phyloP scores from a whole-genome alignment of 2,113 vertebrate genomes.

The Manacus vitellinus region DNA sequence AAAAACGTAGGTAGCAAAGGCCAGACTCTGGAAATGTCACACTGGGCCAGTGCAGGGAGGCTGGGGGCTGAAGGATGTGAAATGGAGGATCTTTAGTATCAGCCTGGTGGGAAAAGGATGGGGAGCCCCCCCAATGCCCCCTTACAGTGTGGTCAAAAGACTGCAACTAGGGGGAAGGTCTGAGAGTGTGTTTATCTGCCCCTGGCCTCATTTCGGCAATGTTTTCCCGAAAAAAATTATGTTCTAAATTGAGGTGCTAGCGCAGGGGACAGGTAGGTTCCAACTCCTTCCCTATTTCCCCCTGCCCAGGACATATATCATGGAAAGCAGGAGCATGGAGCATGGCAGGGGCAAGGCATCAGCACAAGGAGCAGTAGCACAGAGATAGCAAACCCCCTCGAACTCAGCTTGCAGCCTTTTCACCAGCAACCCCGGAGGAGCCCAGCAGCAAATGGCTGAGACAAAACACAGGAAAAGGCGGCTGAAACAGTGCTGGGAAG shows the following conservation, averaged over 20 bases:
- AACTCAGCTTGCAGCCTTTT: background rate
- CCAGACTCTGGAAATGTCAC: background rate
- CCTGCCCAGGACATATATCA: background rate
- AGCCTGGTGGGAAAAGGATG: background rate
- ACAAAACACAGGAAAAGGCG: background rate
- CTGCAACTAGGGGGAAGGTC: rapidly evolving
- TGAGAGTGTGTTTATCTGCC: background rate
- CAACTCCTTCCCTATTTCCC: background rate
- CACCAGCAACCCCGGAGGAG: background rate
- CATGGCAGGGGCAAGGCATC: background rate
- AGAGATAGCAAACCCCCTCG: rapidly evolving
- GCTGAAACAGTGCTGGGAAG: rapidly evolving
- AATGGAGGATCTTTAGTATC: background rate
- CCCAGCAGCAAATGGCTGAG: background rate
- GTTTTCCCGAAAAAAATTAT: background rate
- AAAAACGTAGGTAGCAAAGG: rapidly evolving
- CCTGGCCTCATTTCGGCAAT: background rate
- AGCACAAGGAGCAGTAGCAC: background rate
- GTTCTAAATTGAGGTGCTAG: rapidly evolving
- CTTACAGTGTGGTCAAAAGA: background rate
- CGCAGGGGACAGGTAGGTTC: background rate
- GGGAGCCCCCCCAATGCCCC: rapidly evolving
- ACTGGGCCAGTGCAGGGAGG: background rate
- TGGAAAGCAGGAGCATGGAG: background rate
- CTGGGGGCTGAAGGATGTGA: background rate